phyloP scores from a whole-genome alignment of 2,888 invertebrate species.

The Cryptocephalus primarius region DNA sequence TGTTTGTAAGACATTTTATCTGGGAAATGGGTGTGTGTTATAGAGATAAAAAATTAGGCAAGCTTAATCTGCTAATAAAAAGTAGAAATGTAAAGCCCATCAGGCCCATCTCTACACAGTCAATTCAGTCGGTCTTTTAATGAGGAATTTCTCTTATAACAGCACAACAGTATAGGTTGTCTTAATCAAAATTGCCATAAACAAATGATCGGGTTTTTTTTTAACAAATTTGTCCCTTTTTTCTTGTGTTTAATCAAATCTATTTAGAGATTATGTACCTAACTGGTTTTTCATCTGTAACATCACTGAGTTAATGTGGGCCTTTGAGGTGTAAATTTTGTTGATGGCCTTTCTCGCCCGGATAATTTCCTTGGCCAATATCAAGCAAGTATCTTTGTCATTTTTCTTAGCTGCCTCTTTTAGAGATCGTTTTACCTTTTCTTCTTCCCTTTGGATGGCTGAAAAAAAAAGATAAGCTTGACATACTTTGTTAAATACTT shows the following conservation, averaged over 20 bases:
- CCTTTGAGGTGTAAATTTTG: conserved; percentile 92
- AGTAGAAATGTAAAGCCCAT: too few relatives aligned
- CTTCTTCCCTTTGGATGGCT: conserved; percentile 94
- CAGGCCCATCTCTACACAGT: too few relatives aligned
- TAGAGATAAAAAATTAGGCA: too few relatives aligned
- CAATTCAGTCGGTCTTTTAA: too few relatives aligned
- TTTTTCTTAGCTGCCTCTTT: conserved; percentile 94
- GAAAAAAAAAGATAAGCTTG: conserved; percentile 18
- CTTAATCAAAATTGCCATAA: too few relatives aligned
- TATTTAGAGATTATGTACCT: conserved; percentile 42
- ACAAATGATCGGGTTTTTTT: too few relatives aligned
- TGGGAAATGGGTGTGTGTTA: too few relatives aligned
- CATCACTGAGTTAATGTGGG: conserved; percentile 92
- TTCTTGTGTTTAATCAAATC: not conserved
- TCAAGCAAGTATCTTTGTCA: conserved; percentile 86
- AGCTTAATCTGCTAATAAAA: too few relatives aligned
- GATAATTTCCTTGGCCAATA: conserved; percentile 88
- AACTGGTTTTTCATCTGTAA: conserved; percentile 98
- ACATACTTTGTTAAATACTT: not conserved
- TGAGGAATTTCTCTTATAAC: too few relatives aligned
- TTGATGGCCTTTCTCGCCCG: conserved; percentile 76
- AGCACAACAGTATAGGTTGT: too few relatives aligned
- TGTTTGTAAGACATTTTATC: too few relatives aligned
- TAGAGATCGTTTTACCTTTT: conserved; percentile 85
- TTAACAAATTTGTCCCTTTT: too few relatives aligned